A percentile compares a stretch with the other conserved stretches of the same genome.
These are phyloP conservation scores for Phyllotreta striolata DNA, from an alignment of 2,888 invertebrate species.

Conservation along the genomic window DNA sequence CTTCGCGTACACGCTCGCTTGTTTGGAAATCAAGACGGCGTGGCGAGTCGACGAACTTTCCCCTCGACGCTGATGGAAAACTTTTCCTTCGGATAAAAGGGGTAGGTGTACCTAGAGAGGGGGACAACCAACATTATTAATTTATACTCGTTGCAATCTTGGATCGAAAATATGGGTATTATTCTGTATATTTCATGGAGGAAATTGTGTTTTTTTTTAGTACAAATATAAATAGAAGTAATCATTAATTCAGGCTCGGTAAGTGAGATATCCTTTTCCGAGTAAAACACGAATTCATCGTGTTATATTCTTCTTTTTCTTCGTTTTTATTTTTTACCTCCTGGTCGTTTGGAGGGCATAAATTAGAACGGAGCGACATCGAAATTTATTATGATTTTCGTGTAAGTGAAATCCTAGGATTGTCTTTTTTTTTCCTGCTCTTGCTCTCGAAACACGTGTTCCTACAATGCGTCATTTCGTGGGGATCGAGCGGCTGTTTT, in stretches of 20 bases:
- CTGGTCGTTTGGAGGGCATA: constrained; percentile 17
- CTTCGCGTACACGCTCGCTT: constrained; percentile 56
- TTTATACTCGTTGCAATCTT: no score
- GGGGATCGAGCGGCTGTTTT: constrained; percentile 47
- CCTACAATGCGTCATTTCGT: constrained; percentile 46
- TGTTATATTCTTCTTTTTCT: constrained; percentile 20
- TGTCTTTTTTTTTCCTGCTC: constrained; percentile 40
- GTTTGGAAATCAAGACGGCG: constrained; percentile 46
- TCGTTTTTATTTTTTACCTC: no score
- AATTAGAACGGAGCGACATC: constrained; percentile 29
- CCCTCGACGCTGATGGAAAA: constrained; percentile 10
- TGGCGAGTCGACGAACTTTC: constrained; percentile 39
- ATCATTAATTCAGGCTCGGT: constrained; percentile 25
- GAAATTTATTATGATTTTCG: constrained; percentile 44
- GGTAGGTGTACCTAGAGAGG: no score
- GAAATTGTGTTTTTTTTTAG: constrained; percentile 23
- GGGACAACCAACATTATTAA: no score
- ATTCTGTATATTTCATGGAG: no score
- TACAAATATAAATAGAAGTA: constrained; percentile 21
- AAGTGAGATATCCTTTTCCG: constrained; percentile 36
- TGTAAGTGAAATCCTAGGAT: constrained; percentile 42
- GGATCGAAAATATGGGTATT: no score
- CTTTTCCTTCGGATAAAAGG: constrained; percentile 53
- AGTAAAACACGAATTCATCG: constrained; percentile 35
- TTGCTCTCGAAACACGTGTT: constrained; percentile 46